Evolutionary conservation across 2,797 vertebrate genomes (phyloP).

Genomic region (Ptychadena robeensis): DNA sequence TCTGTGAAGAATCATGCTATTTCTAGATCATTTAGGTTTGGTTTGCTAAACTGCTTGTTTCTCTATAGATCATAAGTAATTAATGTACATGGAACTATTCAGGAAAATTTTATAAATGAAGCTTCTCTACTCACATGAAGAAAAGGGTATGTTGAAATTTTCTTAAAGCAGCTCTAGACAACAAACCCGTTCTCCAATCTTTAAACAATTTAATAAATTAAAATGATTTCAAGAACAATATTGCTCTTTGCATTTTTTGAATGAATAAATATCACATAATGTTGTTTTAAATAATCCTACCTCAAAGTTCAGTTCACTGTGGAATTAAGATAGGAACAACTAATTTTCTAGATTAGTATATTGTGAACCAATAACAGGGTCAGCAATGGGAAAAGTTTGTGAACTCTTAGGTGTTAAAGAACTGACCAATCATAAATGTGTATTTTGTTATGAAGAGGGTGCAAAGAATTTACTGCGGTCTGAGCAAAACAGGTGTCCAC

Average conservation of each 20-base stretch:
- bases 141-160: too few relatives aligned
- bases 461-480: conserved; percentile 28
- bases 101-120: not conserved
- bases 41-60: not conserved
- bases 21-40: too few relatives aligned
- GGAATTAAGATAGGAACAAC: not conserved
- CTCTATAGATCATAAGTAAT: not conserved
- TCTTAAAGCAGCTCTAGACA: too few relatives aligned
- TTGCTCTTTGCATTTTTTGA: too few relatives aligned
- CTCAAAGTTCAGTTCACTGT: too few relatives aligned
- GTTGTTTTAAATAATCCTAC: too few relatives aligned
- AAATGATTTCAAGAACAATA: too few relatives aligned
- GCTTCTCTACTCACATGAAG: too few relatives aligned
- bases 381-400: not conserved
- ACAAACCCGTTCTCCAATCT: too few relatives aligned
- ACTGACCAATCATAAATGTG: not conserved
- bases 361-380: not conserved
- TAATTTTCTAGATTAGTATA: not conserved
- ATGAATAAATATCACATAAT: too few relatives aligned
- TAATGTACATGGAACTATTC: too few relatives aligned
- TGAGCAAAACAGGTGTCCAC: conserved; percentile 46
- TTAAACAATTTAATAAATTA: not conserved
- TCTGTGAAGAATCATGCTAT: too few relatives aligned
- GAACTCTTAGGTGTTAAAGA: not conserved
- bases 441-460: conserved; percentile 15